phyloP scores from a whole-genome alignment of 2,888 invertebrate species.

The Pyralis farinalis region DNA sequence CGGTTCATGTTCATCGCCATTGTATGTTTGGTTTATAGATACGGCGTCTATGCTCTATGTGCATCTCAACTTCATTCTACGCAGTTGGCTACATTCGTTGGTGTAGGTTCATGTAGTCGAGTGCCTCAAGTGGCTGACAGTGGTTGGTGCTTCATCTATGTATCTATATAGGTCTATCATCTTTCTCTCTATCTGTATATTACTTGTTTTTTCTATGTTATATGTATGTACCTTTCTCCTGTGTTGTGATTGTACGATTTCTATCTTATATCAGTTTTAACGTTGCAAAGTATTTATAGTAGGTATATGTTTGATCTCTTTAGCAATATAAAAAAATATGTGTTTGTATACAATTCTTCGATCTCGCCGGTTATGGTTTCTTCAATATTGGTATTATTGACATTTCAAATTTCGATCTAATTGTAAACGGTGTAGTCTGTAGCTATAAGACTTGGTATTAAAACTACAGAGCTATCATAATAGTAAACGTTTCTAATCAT shows the following conservation, averaged over 20 bases:
- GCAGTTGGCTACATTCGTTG: constrained; percentile 46
- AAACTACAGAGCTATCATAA: too few species aligned
- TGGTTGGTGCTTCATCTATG: constrained; percentile 79
- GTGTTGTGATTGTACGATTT: constrained; percentile 68
- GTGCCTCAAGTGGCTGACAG: constrained; percentile 40
- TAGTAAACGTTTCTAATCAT: too few species aligned
- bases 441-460: too few species aligned
- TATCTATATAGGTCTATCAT: constrained; percentile 56
- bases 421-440: too few species aligned
- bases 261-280: too few species aligned
- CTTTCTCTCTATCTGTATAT: constrained; percentile 57
- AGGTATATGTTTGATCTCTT: too few species aligned
- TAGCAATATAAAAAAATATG: too few species aligned
- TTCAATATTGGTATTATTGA: too few species aligned
- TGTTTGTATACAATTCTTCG: too few species aligned
- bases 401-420: too few species aligned
- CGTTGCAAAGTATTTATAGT: too few species aligned
- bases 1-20: constrained; percentile 63
- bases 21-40: constrained; percentile 47
- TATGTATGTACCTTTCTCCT: constrained; percentile 50
- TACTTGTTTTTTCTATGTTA: constrained; percentile 52
- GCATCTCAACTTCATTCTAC: constrained; percentile 16
- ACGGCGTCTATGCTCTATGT: constrained; percentile 18
- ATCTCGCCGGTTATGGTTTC: too few species aligned
- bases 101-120: constrained; percentile 60